Evolutionary conservation across 1,140 invertebrate genomes (phyloP).

Genomic region (Dreissena rostriformis): DNA sequence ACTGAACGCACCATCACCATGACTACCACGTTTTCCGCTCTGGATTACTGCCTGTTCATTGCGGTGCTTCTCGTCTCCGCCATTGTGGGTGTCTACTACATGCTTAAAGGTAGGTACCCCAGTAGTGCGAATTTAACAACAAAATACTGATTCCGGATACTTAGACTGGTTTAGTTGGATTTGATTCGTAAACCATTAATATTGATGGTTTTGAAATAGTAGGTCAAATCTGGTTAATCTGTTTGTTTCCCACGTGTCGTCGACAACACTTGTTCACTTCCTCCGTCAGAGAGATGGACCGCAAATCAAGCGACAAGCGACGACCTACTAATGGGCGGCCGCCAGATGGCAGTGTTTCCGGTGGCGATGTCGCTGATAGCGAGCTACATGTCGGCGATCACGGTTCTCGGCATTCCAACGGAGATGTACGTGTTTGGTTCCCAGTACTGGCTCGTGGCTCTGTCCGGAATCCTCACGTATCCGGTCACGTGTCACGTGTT

Average conservation of each 20-base stretch:
- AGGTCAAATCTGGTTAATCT: too few relatives aligned
- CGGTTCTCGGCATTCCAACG: conserved; percentile 90
- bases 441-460: conserved; percentile 68
- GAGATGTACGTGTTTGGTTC: conserved; percentile 87
- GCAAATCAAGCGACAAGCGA: conserved; percentile 93
- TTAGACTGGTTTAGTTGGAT: too few relatives aligned
- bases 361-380: conserved; percentile 76
- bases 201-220: too few relatives aligned
- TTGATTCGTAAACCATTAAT: too few relatives aligned
- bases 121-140: too few relatives aligned
- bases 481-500: conserved; percentile 74
- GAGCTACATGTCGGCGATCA: conserved; percentile 94
- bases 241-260: too few relatives aligned
- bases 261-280: too few relatives aligned
- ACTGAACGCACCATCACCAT: neutral
- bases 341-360: conserved; percentile 86
- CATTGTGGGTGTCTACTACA: conserved; percentile 89
- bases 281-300: conserved; percentile 87
- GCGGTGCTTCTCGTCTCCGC: conserved; percentile 79
- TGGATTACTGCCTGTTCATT: conserved; percentile 70
- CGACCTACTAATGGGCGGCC: conserved; percentile 91
- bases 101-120: conserved; percentile 83
- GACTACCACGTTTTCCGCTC: conserved; percentile 59
- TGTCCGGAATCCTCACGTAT: conserved; percentile 72
- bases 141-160: too few relatives aligned